phyloP scores from a whole-genome alignment of 2,797 vertebrate genomes.

The Sorex maritimensis region DNA sequence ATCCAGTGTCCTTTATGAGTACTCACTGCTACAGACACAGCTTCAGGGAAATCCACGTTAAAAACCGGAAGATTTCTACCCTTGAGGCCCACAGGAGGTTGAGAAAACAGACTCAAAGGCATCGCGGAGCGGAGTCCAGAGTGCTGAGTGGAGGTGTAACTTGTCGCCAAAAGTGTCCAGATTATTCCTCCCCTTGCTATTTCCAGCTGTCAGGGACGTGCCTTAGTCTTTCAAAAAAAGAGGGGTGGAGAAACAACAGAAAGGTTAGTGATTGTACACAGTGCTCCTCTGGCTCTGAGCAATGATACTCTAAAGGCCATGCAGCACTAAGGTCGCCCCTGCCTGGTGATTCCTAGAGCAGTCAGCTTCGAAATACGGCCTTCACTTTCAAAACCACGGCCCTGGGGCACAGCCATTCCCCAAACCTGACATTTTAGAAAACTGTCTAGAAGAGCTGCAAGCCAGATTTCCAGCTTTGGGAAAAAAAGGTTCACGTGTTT shows the following conservation, averaged over 20 bases:
- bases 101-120: constrained; percentile 96
- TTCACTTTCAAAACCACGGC: not conserved
- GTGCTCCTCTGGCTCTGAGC: not conserved
- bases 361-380: not conserved
- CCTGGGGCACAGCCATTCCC: not conserved
- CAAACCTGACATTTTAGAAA: constrained; percentile 2
- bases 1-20: constrained; percentile 89
- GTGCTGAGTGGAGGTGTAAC: constrained; percentile 92
- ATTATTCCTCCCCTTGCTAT: constrained; percentile 91
- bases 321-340: fast-evolving
- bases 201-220: constrained; percentile 96
- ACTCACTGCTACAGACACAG: constrained; percentile 93
- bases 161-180: constrained; percentile 93
- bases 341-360: not conserved
- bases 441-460: not conserved
- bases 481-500: not conserved
- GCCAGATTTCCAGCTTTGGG: not conserved
- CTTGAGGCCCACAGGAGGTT: constrained; percentile 98
- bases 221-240: constrained; percentile 95
- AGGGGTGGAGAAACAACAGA: constrained; percentile 65
- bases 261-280: constrained; percentile 31
- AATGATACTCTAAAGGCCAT: not conserved
- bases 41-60: constrained; percentile 95
- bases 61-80: constrained; percentile 96
- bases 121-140: constrained; percentile 96